Conservation (phyloP, 2,797 vertebrate species). For the Pampus argenteus region DNA sequence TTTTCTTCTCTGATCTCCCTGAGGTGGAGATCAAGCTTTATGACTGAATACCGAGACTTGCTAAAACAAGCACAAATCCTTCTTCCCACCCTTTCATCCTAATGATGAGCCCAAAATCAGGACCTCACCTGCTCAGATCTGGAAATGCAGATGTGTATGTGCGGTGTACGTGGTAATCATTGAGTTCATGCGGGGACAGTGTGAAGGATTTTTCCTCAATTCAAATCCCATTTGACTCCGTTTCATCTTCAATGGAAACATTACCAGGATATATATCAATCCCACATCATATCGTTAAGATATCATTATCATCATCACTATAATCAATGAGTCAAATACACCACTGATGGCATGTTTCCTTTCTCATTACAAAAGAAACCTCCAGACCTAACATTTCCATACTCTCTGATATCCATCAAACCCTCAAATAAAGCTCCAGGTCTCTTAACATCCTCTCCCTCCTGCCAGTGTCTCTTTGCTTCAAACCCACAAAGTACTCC, state of each 20-base stretch:
- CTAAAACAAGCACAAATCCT: constrained; percentile 79
- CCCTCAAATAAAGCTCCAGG: constrained; percentile 43
- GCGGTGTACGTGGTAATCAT: constrained; percentile 47
- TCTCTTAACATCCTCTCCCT: constrained; percentile 46
- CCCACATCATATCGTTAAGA: constrained; percentile 58
- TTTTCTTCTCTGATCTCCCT: constrained; percentile 71
- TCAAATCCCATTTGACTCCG: constrained; percentile 54
- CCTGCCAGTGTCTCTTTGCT: constrained; percentile 26
- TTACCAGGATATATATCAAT: constrained; percentile 60
- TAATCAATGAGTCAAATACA: constrained; percentile 69
- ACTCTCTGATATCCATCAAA: constrained; percentile 52
- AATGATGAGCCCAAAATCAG: constrained; percentile 69
- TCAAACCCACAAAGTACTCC: constrained; percentile 33
- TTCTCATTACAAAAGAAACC: constrained; percentile 58
- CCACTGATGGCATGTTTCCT: constrained; percentile 66
- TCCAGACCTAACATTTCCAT: constrained; percentile 53
- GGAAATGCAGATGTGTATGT: constrained; percentile 31
- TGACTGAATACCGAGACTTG: constrained; percentile 73
- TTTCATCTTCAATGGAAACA: constrained; percentile 66
- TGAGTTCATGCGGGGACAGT: constrained; percentile 69
- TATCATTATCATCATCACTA: constrained; percentile 70
- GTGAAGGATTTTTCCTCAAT: constrained; percentile 66
- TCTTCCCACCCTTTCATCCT: constrained; percentile 72
- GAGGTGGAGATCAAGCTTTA: constrained; percentile 74
- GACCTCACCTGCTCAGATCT: constrained; percentile 71